Evolutionary conservation across 2,797 vertebrate genomes (phyloP), one percentile per base, ranked within the genome.

Genomic region (Xenopus petersii): DNA sequence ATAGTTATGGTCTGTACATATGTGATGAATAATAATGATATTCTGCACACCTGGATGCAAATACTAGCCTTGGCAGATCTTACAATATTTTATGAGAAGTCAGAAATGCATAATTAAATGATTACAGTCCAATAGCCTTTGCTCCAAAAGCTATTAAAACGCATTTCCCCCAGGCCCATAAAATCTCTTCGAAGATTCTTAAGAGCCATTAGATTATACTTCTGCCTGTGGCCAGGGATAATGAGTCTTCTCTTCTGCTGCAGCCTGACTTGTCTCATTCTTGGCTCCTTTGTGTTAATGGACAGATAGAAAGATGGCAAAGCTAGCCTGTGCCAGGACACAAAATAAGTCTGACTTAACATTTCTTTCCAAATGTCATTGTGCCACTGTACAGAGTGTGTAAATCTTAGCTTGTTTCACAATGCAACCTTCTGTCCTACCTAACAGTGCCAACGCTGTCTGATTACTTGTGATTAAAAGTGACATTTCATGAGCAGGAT

Each of bases 291-390:
- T 47, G 30, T 74, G 46, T 66, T 79, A 74, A 79, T 70, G 71
- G 76, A 73, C 71, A 79, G 71, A 66, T 60, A 79, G 62, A 74
- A 74, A 74, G 66, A 70, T 70, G 77, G 67, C 65, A 64, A 33
- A 69, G 66, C 66, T 60, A 66, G 71, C 54, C 71, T 70, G 54
- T 74, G 77, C 77, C 77, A 79, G 71, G 61, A 70, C 62, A 66
- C 71, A 78, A 70, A 21, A 74, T 70, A 78, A 73, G 75, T 78
- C 70, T 68, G 66, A 70, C 66, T 74, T 73, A 55, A 62, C 47
- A 55, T 79, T 74, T 73, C 71, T 79, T 79, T 74, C 71, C 77
- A 74, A 79, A 74, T 79, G 71, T 74, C 77, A 74, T 51, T 51
- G 26, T 69, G 76, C 64, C 36, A 69, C 76, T 78, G 66, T 56